Conservation (phyloP, 2,113 vertebrate species). For the Tinamus guttatus region DNA sequence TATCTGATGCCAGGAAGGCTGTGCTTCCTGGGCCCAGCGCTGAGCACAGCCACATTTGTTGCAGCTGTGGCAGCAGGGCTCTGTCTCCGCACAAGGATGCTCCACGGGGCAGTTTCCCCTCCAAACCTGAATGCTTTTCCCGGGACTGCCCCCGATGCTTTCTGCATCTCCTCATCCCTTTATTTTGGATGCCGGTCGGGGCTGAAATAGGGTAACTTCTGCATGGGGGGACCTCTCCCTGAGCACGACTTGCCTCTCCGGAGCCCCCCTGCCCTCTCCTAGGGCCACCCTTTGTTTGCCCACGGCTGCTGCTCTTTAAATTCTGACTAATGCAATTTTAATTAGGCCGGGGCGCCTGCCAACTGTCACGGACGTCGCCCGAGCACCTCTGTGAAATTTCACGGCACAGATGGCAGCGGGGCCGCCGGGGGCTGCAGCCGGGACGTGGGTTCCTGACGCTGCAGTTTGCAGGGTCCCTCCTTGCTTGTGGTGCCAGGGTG, state of each 20-base stretch:
- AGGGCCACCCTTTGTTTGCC: conserved; percentile 39
- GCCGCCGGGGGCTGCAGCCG: not conserved
- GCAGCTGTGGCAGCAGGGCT: not conserved
- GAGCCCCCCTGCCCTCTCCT: not conserved
- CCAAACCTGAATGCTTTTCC: too few species aligned
- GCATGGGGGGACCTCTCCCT: not conserved
- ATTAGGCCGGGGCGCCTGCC: conserved; percentile 40
- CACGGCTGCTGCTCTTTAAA: not conserved
- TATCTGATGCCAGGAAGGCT: too few species aligned
- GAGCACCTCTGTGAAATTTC: conserved; percentile 12
- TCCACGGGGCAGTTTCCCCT: not conserved
- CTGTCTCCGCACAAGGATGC: too few species aligned
- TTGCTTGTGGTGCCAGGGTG: fast-evolving
- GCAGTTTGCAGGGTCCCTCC: too few species aligned
- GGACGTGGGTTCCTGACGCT: too few species aligned
- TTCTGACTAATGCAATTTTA: conserved; percentile 58
- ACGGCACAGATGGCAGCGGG: not conserved
- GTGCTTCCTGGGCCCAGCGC: not conserved
- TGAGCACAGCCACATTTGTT: fast-evolving
- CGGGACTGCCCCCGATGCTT: not conserved
- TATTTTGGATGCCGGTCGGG: not conserved
- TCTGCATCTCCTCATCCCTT: not conserved
- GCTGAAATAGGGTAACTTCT: not conserved
- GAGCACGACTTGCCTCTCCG: fast-evolving
- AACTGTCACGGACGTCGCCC: not conserved